Base-by-base conservation (phyloP, 1,140 invertebrate genomes). In the Sarcophaga bullata region DNA sequence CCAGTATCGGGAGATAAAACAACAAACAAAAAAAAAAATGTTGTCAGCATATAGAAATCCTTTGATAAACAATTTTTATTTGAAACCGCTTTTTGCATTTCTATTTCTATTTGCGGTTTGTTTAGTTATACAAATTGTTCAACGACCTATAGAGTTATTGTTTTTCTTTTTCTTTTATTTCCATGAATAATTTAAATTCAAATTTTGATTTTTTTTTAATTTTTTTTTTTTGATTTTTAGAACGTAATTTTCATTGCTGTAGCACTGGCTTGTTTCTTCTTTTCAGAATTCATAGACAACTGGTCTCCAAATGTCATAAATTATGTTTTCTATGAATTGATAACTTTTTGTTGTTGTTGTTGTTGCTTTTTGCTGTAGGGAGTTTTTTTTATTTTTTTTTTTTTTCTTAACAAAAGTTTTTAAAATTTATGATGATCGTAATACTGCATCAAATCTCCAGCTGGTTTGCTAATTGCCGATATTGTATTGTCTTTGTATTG, bases 221-320 rank as follows among this genome's bases (percentile, higher is more conserved):
- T 1, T 37, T 37, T 37, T 37, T 37, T 37, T 37, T 37, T 37
- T 37, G 25, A 37, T 37, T 37, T 37, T 37, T 37, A 37, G 25
- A 37, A 37, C 25, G 25, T 37, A 37, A 37, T 1, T 37, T 37
- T 37, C 25, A 37, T n/a, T n/a, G n/a, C n/a, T n/a, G n/a, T 37
- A 37, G 1, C 25, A 4, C 25, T 37, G 25, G 25, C 25, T 4
- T 37, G 25, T 37, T 37, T 37, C 25, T 37, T 4, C 25, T 37
- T 37, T 37, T 37, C 25, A 37, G 54, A 58, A 58, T n/a, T 58
- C 54, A 58, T 58, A 58, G 54, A 58, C 54, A 58, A 58, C 54
- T 7, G n/a, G 54, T 58, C 54, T n/a, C 54, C 54, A 58, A 58
- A 58, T 58, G 54, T 58, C 54, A 58, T 58, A 58, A 58, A 58